Conservation (phyloP, 2,888 invertebrate species). For the Chamaedrilus cognettii region DNA sequence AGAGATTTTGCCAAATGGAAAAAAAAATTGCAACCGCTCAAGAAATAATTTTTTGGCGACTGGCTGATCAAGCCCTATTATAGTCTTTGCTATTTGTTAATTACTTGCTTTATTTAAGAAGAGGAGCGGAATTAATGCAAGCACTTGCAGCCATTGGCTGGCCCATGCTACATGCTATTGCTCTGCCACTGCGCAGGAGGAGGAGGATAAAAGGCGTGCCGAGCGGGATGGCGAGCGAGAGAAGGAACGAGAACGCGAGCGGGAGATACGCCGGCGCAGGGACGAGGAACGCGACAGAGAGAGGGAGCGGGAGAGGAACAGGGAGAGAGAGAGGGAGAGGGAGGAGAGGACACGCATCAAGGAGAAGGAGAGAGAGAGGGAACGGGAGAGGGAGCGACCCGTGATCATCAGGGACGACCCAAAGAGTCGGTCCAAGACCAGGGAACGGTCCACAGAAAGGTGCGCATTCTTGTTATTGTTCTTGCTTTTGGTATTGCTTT, state of each 20-base stretch:
- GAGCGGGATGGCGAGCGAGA: constrained; percentile 26
- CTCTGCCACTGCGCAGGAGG: background rate
- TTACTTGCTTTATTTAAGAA: too few relatives aligned
- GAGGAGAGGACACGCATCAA: constrained; percentile 12
- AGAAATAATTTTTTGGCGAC: too few relatives aligned
- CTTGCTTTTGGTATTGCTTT: too few relatives aligned
- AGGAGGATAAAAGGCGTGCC: constrained; percentile 40
- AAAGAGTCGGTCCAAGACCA: constrained; percentile 26
- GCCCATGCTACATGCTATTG: background rate
- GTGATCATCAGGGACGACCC: constrained; percentile 53
- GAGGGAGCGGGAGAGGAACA: constrained; percentile 31
- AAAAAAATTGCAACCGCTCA: too few relatives aligned
- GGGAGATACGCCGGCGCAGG: constrained; percentile 15
- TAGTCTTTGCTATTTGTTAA: too few relatives aligned
- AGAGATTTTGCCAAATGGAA: too few relatives aligned
- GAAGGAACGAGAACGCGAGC: constrained; percentile 46
- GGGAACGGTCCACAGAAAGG: constrained; percentile 19
- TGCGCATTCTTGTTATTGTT: too few relatives aligned
- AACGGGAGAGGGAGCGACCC: constrained; percentile 50
- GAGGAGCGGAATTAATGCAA: too few relatives aligned
- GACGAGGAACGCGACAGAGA: constrained; percentile 23
- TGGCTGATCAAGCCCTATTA: too few relatives aligned
- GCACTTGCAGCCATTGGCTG: background rate
- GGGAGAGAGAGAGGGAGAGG: constrained; percentile 41
- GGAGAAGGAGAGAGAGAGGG: constrained; percentile 20